Evolutionary conservation across 2,888 invertebrate genomes (phyloP).

Genomic region (Aphodius granarius): DNA sequence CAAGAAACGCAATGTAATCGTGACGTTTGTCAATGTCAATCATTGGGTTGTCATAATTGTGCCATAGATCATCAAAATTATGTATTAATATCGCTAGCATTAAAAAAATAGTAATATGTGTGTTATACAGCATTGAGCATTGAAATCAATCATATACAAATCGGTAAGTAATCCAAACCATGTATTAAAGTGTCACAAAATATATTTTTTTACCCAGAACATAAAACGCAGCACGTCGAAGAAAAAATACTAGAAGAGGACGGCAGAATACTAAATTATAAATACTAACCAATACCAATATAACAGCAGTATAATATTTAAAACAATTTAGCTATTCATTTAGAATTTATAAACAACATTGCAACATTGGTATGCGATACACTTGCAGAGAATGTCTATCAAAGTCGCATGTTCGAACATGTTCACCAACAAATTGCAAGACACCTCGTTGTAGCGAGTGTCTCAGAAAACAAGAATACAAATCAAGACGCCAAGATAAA

Average conservation of each 20-base stretch:
- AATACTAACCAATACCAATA: background rate
- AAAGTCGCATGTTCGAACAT: background rate
- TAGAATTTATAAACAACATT: too few species aligned
- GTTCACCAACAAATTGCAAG: background rate
- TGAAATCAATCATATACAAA: background rate
- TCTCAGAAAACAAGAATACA: background rate
- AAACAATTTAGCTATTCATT: too few species aligned
- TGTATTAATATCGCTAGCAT: background rate
- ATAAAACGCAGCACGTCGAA: background rate
- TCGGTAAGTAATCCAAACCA: background rate
- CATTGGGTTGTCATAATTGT: background rate
- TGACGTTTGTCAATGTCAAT: background rate
- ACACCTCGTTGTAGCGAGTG: background rate
- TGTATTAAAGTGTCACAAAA: too few species aligned
- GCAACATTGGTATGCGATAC: background rate
- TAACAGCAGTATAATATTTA: too few species aligned
- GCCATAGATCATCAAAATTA: background rate
- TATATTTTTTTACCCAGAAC: background rate
- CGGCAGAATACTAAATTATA: background rate
- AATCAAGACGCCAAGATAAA: background rate
- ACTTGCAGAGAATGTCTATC: background rate
- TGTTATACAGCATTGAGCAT: background rate
- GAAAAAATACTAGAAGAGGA: background rate
- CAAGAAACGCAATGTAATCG: background rate
- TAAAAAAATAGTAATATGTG: background rate